phyloP scores from a whole-genome alignment of 2,888 invertebrate genomes.

The Sycophila texana region DNA sequence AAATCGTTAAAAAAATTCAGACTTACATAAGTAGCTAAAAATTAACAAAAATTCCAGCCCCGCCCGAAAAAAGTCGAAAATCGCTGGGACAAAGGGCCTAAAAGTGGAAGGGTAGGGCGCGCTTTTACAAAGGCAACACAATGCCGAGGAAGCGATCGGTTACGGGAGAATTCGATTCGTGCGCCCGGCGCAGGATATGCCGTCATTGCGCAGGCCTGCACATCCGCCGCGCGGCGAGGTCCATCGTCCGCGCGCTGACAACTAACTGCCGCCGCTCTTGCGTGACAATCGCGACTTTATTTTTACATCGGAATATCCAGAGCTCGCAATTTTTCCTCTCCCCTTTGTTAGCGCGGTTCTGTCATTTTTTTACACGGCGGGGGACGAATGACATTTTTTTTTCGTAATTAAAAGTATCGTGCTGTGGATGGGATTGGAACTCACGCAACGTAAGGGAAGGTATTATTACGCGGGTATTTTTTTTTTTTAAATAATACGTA shows the following conservation, averaged over 20 bases:
- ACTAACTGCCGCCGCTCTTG: background rate
- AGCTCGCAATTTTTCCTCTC: background rate
- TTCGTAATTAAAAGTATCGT: too few relatives aligned
- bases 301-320: background rate
- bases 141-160: slow-evolving; percentile 59
- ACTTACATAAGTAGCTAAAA: too few relatives aligned
- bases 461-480: too few relatives aligned
- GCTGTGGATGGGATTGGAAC: too few relatives aligned
- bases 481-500: too few relatives aligned
- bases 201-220: slow-evolving; percentile 45
- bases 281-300: background rate
- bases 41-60: too few relatives aligned
- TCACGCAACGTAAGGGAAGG: too few relatives aligned
- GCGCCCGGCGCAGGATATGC: slow-evolving; percentile 41
- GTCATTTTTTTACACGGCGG: too few relatives aligned
- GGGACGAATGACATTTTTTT: too few relatives aligned
- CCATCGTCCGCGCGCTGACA: background rate
- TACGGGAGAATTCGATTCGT: slow-evolving; percentile 56
- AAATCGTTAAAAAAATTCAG: background rate
- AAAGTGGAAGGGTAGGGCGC: slow-evolving; percentile 28
- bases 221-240: slow-evolving; percentile 5
- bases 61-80: background rate
- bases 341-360: background rate
- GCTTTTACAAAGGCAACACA: slow-evolving; percentile 25
- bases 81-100: slow-evolving; percentile 7